Base-by-base conservation (phyloP, 2,888 invertebrate genomes). In the Acrocera orbiculus region DNA sequence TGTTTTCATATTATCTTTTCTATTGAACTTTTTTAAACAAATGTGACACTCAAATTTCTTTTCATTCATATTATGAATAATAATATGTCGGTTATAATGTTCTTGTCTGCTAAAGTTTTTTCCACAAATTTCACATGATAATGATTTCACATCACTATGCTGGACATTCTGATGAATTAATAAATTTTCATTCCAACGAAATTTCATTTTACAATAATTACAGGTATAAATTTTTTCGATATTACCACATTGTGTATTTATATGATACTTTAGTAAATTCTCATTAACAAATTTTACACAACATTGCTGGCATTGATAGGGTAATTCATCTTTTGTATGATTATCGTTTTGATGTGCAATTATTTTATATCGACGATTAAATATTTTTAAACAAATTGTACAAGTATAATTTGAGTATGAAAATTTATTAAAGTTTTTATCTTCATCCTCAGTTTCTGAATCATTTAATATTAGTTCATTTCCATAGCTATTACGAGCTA, bases 41-140 rank as follows among this genome's bases (percentile, higher is more conserved):
- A 65, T 52, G 5, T 65, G 58, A 41, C 71, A 72, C 44, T 69
- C 63, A 41, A 63, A 69, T 29, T 59, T 56, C 40, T 67, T 67
- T 33, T 63, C 64, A 26, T 58, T 52, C 1, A 64, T 64, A 46
- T 64, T 61, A 50, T 76, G 76, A n/a, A 68, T 58, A 45, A 70
- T 70, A 15, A 66, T 65, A 52, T 77, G 77, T 32, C 72, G 66
- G 1, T 69, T 68, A 8, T 77, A 58, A 46, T 70, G 66, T 42
- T 74, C 75, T 31, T 69, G 67, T 53, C 75, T 73, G 50, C 45
- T 64, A 54, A 76, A 77, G 5, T 65, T 63, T 51, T 71, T 72
- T 19, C 66, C 67, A 46, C 77, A 77, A 5, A 67, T 66, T 19
- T 66, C 64, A 49, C 76, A 77, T 29, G 68, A 63, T 42, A 63